Conservation (phyloP, 2,888 invertebrate genomes). For the Rhamphomyia laevipes region DNA sequence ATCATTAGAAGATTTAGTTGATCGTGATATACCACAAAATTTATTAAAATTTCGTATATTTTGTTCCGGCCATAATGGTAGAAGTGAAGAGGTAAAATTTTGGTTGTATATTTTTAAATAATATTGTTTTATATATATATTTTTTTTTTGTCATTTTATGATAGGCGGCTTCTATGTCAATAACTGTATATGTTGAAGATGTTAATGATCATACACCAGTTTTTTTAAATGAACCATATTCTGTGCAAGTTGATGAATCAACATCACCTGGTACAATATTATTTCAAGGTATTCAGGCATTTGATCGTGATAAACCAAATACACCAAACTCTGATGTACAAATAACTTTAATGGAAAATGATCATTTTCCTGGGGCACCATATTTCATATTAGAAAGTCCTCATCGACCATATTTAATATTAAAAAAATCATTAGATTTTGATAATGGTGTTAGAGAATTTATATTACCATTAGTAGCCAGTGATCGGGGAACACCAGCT, state of each 20-base stretch:
- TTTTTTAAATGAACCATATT: conserved; percentile 68
- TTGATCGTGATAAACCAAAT: conserved; percentile 76
- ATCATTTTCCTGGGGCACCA: conserved; percentile 28
- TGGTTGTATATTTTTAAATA: too few species aligned
- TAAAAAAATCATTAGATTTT: conserved; percentile 64
- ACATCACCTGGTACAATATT: conserved; percentile 67
- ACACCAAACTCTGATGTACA: conserved; percentile 80
- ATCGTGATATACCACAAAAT: conserved; percentile 67
- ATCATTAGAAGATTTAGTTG: conserved; percentile 68
- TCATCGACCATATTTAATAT: conserved; percentile 61
- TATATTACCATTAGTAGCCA: conserved; percentile 59
- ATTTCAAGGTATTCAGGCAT: conserved; percentile 67
- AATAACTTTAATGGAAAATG: conserved; percentile 59
- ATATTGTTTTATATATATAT: background rate
- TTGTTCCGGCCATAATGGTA: conserved; percentile 40
- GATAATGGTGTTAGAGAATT: conserved; percentile 71
- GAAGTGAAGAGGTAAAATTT: conserved; percentile 34
- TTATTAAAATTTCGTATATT: conserved; percentile 70
- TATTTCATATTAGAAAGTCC: conserved; percentile 66
- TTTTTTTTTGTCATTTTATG: conserved; percentile 15
- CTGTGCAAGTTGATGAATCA: conserved; percentile 66
- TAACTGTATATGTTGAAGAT: conserved; percentile 81
- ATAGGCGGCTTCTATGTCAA: conserved; percentile 49
- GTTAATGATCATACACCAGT: conserved; percentile 73
- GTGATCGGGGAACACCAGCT: conserved; percentile 72